Evolutionary conservation across 2,888 invertebrate species (phyloP).

Genomic region (Meghimatium bilineatum): DNA sequence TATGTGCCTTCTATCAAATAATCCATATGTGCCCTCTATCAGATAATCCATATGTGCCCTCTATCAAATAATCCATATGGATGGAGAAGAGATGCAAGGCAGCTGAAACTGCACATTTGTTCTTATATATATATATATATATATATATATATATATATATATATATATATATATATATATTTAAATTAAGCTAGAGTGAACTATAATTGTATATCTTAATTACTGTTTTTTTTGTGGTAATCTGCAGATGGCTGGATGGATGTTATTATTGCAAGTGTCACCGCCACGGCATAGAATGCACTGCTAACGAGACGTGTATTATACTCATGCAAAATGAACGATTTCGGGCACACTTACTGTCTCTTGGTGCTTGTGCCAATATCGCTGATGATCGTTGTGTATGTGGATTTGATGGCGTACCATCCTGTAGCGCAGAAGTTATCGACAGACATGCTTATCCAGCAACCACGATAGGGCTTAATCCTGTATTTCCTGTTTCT

Average conservation of each 20-base stretch:
- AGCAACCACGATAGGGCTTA: slow-evolving; percentile 6
- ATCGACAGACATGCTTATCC: slow-evolving; percentile 45
- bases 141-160: neutral
- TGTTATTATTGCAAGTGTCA: slow-evolving; percentile 52
- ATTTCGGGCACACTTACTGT: neutral
- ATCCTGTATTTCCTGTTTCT: neutral
- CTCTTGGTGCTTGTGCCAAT: slow-evolving; percentile 1
- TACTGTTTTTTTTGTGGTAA: neutral
- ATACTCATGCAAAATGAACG: slow-evolving; percentile 19
- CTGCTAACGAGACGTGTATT: slow-evolving; percentile 45
- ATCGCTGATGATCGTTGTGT: slow-evolving; percentile 50
- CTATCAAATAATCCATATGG: no score
- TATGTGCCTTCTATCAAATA: no score
- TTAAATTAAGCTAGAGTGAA: no score
- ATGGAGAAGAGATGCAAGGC: no score
- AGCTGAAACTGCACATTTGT: no score
- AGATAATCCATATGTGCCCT: no score
- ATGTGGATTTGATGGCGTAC: slow-evolving; percentile 55
- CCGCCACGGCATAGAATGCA: slow-evolving; percentile 50
- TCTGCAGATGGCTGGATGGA: slow-evolving; percentile 52
- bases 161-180: no score
- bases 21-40: no score
- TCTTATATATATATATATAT: neutral
- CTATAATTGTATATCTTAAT: no score
- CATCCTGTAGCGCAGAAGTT: slow-evolving; percentile 53